Percentiles rank a stretch among this genome's conserved stretches.
Evolutionary conservation across 2,113 vertebrate species (phyloP).

Genomic region (Philantomba maxwellii): DNA sequence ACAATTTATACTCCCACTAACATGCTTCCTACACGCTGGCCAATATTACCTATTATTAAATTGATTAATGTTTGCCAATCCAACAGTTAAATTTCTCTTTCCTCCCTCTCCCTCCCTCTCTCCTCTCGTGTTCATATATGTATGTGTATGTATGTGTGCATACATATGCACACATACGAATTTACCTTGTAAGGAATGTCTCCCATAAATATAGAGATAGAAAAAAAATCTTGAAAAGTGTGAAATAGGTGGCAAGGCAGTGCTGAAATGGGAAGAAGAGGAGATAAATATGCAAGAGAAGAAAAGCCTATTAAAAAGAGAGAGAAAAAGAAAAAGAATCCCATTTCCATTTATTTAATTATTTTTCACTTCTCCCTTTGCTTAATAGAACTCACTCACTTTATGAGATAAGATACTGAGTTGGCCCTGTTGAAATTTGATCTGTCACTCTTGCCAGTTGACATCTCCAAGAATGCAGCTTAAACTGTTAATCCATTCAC

Average conservation of each 20-base stretch:
- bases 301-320: background rate
- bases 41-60: background rate
- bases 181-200: background rate
- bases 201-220: background rate
- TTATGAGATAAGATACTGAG: conserved; percentile 43
- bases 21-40: background rate
- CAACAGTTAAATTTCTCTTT: background rate
- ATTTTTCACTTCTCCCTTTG: conserved; percentile 27
- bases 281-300: background rate
- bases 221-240: background rate
- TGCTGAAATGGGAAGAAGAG: background rate
- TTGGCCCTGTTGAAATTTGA: conserved; percentile 38
- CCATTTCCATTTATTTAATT: background rate
- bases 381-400: conserved; percentile 17
- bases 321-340: background rate
- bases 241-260: background rate
- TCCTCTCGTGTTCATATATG: background rate
- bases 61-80: background rate
- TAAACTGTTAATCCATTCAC: conserved; percentile 44
- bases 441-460: conserved; percentile 20
- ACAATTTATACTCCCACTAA: background rate
- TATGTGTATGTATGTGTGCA: background rate
- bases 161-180: background rate
- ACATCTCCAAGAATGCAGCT: conserved; percentile 48
- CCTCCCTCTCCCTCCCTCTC: background rate